Base-by-base conservation (phyloP, 2,797 vertebrate genomes). In the Sebastes taczanowskii region DNA sequence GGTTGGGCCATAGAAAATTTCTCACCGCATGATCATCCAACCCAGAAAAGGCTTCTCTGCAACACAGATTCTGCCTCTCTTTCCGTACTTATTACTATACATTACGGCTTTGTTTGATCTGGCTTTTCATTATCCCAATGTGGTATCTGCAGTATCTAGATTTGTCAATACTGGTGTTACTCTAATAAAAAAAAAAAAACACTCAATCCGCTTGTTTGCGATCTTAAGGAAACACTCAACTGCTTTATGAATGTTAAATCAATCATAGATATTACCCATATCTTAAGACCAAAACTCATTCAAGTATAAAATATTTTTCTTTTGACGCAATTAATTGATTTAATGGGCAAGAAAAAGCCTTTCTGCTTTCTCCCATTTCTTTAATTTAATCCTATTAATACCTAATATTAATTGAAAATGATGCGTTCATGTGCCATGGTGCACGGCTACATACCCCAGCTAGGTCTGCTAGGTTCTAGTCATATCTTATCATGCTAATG, bases 11-110 rank as follows among this genome's bases (percentile, higher is more conserved):
- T 1, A 38, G 67, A 82, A 84, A 74, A 63, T 5, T 0, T 55
- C 78, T 74, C 38, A 65, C 80, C 70, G 20, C 22, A 38, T 71
- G 53, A 83, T 71, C 69, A 70, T 80, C 73, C 69, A 84, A 77
- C 66, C 80, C 62, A 78, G 42, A 81, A 91, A 83, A 66, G 29
- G 11, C 11, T 55, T 29, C 35, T 23, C 23, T 74, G 60, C 35
- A 77, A 25, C 62, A 65, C 30, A 55, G 14, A 71, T 60, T 65
- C 65, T 4, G 66, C 25, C 58, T n/a, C 6, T 62, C 4, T 58
- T 42, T 60, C 6, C 22, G 4, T 18, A 35, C 11, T 42, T 62
- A 67, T 35, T 46, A 18, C 16, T 46, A 46, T 46, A 46, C 42
- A 63, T 10, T 8, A n/a, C 4, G 3, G 13, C 29, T 34, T 53